Percentiles rank a stretch among this genome's conserved stretches.
Evolutionary conservation across 1,140 invertebrate genomes (phyloP).

Genomic region (Cotesia vestalis): DNA sequence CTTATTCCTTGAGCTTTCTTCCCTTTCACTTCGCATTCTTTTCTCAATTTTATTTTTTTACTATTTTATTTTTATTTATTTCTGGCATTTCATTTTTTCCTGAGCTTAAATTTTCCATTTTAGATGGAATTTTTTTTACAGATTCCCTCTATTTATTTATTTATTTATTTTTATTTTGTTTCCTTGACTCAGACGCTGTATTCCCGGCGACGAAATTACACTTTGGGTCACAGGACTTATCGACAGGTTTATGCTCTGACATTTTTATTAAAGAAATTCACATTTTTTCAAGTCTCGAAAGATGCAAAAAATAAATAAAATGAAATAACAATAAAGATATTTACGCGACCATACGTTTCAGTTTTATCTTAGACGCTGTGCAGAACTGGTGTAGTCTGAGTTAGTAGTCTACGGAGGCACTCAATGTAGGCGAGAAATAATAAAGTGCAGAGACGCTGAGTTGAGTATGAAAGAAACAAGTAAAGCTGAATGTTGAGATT

Average conservation of each 20-base stretch:
- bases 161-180: conserved; percentile 19
- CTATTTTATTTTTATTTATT: conserved; percentile 13
- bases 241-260: conserved; percentile 53
- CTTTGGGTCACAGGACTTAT: conserved; percentile 53
- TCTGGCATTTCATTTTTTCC: conserved; percentile 30
- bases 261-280: conserved; percentile 49
- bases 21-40: conserved; percentile 21
- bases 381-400: too few relatives aligned
- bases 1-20: conserved; percentile 43
- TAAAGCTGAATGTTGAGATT: conserved; percentile 11
- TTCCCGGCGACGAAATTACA: conserved; percentile 45
- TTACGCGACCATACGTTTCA: too few relatives aligned
- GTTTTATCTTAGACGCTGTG: too few relatives aligned
- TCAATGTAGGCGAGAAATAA: conserved; percentile 22
- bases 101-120: conserved; percentile 10
- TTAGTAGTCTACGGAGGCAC: conserved; percentile 24
- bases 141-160: conserved; percentile 23
- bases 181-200: not conserved
- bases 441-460: conserved; percentile 13
- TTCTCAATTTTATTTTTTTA: conserved; percentile 18
- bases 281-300: not conserved
- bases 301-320: conserved; percentile 29
- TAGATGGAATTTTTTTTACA: conserved; percentile 29
- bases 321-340: too few relatives aligned
- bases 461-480: conserved; percentile 20